phyloP scores from a whole-genome alignment of 2,888 invertebrate species.

The Monoplex corrugatus region DNA sequence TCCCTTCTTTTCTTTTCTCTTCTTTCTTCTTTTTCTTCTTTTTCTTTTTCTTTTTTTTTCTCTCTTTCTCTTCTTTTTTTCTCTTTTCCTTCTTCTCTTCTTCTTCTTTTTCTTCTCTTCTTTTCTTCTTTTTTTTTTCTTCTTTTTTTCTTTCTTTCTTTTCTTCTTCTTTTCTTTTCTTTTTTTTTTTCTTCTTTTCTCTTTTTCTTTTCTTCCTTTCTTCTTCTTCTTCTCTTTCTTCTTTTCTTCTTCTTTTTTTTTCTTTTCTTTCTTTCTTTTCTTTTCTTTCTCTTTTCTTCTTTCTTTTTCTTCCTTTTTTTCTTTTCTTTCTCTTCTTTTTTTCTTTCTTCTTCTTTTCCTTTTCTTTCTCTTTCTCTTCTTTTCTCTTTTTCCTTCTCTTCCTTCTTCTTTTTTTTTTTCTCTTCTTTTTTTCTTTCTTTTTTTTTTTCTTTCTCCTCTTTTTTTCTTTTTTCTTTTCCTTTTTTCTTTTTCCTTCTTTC shows the following conservation, averaged over 20 bases:
- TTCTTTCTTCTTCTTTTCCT: not conserved
- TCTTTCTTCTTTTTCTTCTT: not conserved
- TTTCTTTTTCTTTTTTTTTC: not conserved
- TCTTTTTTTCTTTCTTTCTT: not conserved
- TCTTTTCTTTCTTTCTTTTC: too few relatives aligned
- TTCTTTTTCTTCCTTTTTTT: not conserved
- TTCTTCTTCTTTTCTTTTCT: not conserved
- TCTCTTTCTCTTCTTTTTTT: not conserved
- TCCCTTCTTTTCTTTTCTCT: too few relatives aligned
- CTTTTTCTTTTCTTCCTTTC: not conserved
- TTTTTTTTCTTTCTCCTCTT: too few relatives aligned
- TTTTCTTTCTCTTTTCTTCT: not conserved
- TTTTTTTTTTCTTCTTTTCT: constrained; percentile 1
- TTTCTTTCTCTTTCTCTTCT: not conserved
- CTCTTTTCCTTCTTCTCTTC: too few relatives aligned
- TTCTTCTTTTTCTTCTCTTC: not conserved
- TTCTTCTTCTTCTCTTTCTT: too few relatives aligned
- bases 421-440: not conserved
- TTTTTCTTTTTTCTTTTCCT: not conserved
- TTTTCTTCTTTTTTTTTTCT: not conserved
- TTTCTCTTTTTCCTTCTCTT: not conserved
- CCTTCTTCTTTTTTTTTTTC: not conserved
- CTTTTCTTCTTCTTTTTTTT: too few relatives aligned
- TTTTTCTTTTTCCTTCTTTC: not conserved
- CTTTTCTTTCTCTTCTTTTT: not conserved